Evolutionary conservation across 1,140 invertebrate genomes (phyloP).

Genomic region (Centruroides sculpturatus): DNA sequence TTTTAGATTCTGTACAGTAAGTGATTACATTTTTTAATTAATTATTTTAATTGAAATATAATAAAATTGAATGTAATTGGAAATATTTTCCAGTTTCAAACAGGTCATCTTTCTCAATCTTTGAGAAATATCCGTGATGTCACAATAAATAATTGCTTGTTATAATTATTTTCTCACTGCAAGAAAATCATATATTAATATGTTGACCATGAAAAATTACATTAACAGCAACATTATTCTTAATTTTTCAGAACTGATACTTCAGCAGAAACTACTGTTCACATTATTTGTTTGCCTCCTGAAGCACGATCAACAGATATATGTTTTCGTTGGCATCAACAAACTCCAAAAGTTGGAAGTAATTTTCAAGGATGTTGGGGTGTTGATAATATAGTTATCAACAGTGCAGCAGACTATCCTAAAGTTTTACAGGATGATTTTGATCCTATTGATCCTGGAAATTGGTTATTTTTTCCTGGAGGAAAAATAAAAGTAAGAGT

Average conservation of each 20-base stretch:
- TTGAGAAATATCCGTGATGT: too few relatives aligned
- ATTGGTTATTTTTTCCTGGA: slow-evolving; percentile 33
- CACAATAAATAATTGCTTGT: too few relatives aligned
- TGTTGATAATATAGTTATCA: slow-evolving; percentile 30
- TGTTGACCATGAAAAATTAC: too few relatives aligned
- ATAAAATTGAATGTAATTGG: too few relatives aligned
- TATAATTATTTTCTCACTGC: too few relatives aligned
- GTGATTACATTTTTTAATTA: background rate
- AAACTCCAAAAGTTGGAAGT: background rate
- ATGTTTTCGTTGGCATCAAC: slow-evolving; percentile 25
- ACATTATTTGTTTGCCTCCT: slow-evolving; percentile 25
- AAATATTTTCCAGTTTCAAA: too few relatives aligned
- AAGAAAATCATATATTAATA: too few relatives aligned
- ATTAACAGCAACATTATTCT: too few relatives aligned
- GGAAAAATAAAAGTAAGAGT: slow-evolving; percentile 16
- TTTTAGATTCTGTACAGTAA: slow-evolving; percentile 11
- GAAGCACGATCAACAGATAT: slow-evolving; percentile 21
- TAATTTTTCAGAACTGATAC: slow-evolving; percentile 22
- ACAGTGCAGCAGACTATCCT: slow-evolving; percentile 26
- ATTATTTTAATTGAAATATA: background rate
- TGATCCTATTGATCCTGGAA: slow-evolving; percentile 29
- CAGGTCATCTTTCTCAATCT: too few relatives aligned
- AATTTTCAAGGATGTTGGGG: slow-evolving; percentile 26
- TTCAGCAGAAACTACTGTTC: slow-evolving; percentile 24
- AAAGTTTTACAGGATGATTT: slow-evolving; percentile 26